Evolutionary conservation across 2,113 vertebrate species (phyloP).

Genomic region (Lynx canadensis): DNA sequence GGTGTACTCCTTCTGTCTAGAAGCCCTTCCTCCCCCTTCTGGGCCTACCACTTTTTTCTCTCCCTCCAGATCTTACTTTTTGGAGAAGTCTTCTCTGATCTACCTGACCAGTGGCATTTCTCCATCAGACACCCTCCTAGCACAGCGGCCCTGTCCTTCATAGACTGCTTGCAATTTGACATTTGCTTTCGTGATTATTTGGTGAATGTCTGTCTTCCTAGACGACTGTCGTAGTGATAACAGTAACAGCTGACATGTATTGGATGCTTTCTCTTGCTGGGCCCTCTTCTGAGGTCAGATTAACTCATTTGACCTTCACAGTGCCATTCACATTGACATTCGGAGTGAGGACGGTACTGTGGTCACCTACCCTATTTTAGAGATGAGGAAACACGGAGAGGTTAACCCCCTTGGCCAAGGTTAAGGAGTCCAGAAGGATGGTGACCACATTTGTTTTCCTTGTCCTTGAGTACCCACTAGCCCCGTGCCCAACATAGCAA

Average conservation of each 20-base stretch:
- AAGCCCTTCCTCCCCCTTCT: background rate
- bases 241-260: background rate
- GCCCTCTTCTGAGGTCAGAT: background rate
- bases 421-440: background rate
- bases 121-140: background rate
- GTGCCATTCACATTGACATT: too few relatives aligned
- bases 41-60: background rate
- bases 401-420: background rate
- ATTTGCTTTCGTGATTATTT: constrained; percentile 1
- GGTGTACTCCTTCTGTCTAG: background rate
- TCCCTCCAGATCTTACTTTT: background rate
- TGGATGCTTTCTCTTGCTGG: background rate
- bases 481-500: background rate
- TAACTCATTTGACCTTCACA: background rate
- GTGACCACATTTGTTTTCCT: background rate
- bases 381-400: background rate
- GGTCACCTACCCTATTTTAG: background rate
- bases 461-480: background rate
- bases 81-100: background rate
- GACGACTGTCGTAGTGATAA: background rate
- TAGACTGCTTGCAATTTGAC: background rate
- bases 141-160: background rate
- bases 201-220: background rate
- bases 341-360: background rate
- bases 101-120: background rate